Percentiles rank a stretch among this genome's conserved stretches.
Conservation (phyloP, 2,797 vertebrate species). For the Potorous gilbertii region DNA sequence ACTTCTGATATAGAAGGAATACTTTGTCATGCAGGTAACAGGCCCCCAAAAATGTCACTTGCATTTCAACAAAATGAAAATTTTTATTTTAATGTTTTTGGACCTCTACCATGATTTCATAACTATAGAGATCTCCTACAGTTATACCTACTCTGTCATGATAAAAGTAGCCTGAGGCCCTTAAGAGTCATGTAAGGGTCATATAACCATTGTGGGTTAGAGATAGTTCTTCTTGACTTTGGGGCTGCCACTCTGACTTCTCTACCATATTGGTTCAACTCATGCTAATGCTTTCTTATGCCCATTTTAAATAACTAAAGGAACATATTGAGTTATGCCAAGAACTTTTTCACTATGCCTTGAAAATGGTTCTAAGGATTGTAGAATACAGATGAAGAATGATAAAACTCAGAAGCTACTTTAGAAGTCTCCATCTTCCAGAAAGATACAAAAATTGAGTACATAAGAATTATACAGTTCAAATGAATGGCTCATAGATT, state of each 20-base stretch:
- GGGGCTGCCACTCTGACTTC: neutral
- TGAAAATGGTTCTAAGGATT: too few relatives aligned
- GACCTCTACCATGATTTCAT: neutral
- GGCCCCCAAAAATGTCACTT: neutral
- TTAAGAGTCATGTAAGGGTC: neutral
- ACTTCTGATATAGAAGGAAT: neutral
- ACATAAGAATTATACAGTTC: neutral
- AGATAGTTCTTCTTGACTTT: neutral
- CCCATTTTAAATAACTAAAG: conserved; percentile 54
- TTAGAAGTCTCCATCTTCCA: neutral
- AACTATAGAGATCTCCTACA: neutral
- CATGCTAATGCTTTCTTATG: neutral
- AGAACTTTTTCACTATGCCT: neutral
- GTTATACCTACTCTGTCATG: neutral
- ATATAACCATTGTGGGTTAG: neutral
- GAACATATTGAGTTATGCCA: conserved; percentile 41
- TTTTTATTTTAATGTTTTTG: neutral
- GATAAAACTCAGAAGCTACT: neutral
- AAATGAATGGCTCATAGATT: neutral
- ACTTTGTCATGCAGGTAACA: neutral
- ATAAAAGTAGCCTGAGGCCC: neutral
- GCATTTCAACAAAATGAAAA: neutral
- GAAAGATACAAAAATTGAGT: neutral
- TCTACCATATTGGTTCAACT: neutral
- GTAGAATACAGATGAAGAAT: accelerated